Evolutionary conservation across 2,113 vertebrate genomes (phyloP), one percentile per base, ranked within the genome.

Genomic region (Silurus asotus): DNA sequence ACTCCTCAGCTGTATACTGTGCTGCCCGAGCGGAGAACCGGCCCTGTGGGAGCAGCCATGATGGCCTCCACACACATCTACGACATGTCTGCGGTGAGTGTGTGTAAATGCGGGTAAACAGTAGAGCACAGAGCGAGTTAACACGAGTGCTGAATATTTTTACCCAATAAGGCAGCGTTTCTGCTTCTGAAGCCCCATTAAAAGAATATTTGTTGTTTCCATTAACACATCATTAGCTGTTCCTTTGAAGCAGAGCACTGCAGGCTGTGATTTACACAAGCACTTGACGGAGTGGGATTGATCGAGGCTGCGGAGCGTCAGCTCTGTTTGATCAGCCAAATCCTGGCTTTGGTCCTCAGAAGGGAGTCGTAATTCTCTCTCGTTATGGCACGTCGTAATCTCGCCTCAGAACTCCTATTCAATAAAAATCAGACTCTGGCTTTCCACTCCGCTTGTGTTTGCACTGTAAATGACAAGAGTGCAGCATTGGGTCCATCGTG

Each of bases 41-140:
- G 96, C 4, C 94, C 96, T 0, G 95, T 97, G 0, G 97, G 96
- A 10, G 93, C 95, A 0, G 96, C 97, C 87, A 97, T 98, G 96
- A 98, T 98, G 97, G 97, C 95, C 1, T 98, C 97, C 0, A 97
- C 97, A 0, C 97, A 98, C 93, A 98, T 98, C 91, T 98, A 98
- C 56, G 97, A 98, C 83, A 95, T 98, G 92, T 93, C 94, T 0
- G 91, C 89, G 93, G 95, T 96, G 85, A 85, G 82, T 83, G 69
- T 55, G 51, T 48, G 49, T 37, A 37, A 28, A 7, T 2, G 25
- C 0, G 0, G 20, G 2, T 55, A 55, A 59, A 6, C 17, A 20
- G 25, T 20, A 2, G 23, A n/a, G 9, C 25, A 15, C 51, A 25
- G 20, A 11, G 10, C 13, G 48, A 2, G 3, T 45, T 65, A 37